Percentiles rank a stretch among this genome's conserved stretches.
Conservation (phyloP, 2,797 vertebrate genomes). For the Galaxias olidus region DNA sequence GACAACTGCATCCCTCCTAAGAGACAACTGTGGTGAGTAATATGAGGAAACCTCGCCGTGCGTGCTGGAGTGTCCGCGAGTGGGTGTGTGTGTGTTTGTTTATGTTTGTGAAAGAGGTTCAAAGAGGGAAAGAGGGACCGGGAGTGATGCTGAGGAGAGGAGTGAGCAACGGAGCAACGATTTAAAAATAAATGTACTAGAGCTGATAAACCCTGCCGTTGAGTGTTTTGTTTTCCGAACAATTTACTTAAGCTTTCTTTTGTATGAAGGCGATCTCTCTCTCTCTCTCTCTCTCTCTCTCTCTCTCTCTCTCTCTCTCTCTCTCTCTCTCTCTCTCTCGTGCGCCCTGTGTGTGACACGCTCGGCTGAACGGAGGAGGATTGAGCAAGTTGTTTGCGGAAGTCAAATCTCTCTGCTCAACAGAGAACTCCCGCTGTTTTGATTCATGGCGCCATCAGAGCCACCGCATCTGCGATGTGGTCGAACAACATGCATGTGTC, state of each 20-base stretch:
- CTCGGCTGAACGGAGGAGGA: background rate
- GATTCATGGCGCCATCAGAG: background rate
- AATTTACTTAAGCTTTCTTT: slow-evolving; percentile 32
- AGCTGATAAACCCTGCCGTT: background rate
- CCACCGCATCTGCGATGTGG: too few relatives aligned
- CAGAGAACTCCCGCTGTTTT: background rate
- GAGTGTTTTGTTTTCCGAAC: slow-evolving; percentile 29
- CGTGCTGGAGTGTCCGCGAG: background rate
- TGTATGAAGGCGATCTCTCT: slow-evolving; percentile 10
- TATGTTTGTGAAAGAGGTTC: too few relatives aligned
- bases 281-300: background rate
- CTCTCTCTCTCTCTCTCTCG: slow-evolving; percentile 3
- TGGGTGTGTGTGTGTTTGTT: background rate
- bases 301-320: background rate
- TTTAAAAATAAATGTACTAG: too few relatives aligned
- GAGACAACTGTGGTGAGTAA: slow-evolving; percentile 95
- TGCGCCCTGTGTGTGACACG: slow-evolving; percentile 10
- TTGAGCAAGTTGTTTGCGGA: slow-evolving; percentile 12
- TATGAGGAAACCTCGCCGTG: background rate
- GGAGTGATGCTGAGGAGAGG: slow-evolving; percentile 15
- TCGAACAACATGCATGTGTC: too few relatives aligned
- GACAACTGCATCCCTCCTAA: slow-evolving; percentile 90
- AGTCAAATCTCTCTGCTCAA: slow-evolving; percentile 3
- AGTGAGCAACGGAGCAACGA: too few relatives aligned
- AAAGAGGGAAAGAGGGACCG: background rate